Evolutionary conservation across 2,888 invertebrate genomes (phyloP).

Genomic region (Epiblema foenella): DNA sequence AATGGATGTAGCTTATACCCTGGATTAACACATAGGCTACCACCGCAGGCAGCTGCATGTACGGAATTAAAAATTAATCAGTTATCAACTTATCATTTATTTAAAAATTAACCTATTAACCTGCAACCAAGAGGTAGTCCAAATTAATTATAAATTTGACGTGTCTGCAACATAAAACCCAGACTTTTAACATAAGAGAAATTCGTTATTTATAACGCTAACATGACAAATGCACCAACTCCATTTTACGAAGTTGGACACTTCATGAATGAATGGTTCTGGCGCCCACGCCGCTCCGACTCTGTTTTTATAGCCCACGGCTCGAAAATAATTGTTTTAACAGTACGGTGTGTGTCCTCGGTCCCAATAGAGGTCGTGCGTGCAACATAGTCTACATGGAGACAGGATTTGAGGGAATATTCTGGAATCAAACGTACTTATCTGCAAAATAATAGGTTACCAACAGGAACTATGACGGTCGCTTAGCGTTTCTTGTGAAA

Average conservation of each 20-base stretch:
- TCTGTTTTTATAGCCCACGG: constrained; percentile 58
- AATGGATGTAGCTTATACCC: neutral
- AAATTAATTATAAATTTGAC: neutral
- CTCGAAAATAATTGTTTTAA: constrained; percentile 76
- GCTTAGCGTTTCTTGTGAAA: neutral
- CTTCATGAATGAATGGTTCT: constrained; percentile 61
- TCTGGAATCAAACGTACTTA: neutral
- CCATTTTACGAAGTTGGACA: constrained; percentile 46
- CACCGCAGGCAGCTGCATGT: too few species aligned
- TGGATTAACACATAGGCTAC: too few species aligned
- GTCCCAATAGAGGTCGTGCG: constrained; percentile 63
- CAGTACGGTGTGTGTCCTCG: constrained; percentile 64
- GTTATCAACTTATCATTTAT: too few species aligned
- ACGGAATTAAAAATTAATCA: too few species aligned
- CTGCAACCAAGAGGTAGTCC: neutral
- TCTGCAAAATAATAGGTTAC: neutral
- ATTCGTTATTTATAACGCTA: constrained; percentile 33
- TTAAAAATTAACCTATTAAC: neutral
- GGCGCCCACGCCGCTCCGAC: constrained; percentile 54
- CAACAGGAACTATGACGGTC: neutral
- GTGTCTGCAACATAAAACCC: neutral
- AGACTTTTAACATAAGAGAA: constrained; percentile 28
- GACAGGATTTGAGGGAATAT: constrained; percentile 25
- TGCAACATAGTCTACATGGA: constrained; percentile 48
- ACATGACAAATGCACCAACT: constrained; percentile 44